phyloP scores from a whole-genome alignment of 1,140 invertebrate species.

The Euglossa dilemma region DNA sequence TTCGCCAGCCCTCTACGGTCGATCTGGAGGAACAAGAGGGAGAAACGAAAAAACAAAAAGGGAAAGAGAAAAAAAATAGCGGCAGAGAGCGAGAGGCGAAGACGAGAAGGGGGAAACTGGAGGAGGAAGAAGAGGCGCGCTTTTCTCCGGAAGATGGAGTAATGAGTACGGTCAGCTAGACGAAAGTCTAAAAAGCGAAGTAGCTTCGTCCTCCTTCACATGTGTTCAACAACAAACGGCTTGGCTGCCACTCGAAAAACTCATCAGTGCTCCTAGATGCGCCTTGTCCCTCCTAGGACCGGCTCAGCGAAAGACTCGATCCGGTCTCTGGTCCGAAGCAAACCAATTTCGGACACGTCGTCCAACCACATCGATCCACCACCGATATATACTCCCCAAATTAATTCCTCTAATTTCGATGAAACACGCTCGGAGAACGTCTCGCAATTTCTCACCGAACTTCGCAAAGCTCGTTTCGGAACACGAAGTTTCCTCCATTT shows the following conservation, averaged over 20 bases:
- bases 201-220: constrained; percentile 63
- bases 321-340: not conserved
- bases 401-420: no score
- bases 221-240: constrained; percentile 71
- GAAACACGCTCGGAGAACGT: no score
- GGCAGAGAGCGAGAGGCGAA: constrained; percentile 7
- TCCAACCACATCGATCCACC: no score
- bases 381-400: no score
- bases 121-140: constrained; percentile 48
- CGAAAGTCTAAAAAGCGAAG: constrained; percentile 71
- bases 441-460: no score
- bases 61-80: constrained; percentile 1
- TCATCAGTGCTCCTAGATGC: constrained; percentile 70
- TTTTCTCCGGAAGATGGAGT: constrained; percentile 65
- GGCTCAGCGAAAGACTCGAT: constrained; percentile 28
- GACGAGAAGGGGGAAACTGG: not conserved
- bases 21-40: constrained; percentile 35
- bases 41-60: constrained; percentile 41
- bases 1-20: constrained; percentile 11
- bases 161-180: constrained; percentile 69
- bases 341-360: not conserved
- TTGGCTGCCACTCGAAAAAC: constrained; percentile 73
- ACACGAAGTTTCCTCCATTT: no score
- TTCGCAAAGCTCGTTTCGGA: no score
- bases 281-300: constrained; percentile 34